Evolutionary conservation across 1,140 invertebrate genomes (phyloP).

Genomic region (Pseudomyrmex pallidus): DNA sequence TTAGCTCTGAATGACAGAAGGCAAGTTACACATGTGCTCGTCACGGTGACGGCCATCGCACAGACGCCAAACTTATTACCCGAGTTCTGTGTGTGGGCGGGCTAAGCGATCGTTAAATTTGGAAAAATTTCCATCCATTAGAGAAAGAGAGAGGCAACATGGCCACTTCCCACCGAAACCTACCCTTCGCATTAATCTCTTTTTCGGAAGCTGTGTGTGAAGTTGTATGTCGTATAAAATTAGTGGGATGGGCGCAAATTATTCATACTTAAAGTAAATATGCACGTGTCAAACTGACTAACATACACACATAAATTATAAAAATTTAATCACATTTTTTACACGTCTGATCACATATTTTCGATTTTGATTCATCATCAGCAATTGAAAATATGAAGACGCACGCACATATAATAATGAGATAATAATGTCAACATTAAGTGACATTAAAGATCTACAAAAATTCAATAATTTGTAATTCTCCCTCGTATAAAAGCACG

Average conservation of each 20-base stretch:
- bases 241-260: neutral
- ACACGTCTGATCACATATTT: neutral
- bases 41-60: constrained; percentile 84
- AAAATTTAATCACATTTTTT: neutral
- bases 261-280: constrained; percentile 7
- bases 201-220: constrained; percentile 51
- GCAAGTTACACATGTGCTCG: constrained; percentile 84
- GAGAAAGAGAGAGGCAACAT: constrained; percentile 1
- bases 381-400: too few relatives aligned
- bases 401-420: too few relatives aligned
- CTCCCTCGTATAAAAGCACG: too few relatives aligned
- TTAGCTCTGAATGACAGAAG: constrained; percentile 80
- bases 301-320: neutral
- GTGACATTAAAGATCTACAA: too few relatives aligned
- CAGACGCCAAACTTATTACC: constrained; percentile 78
- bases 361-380: neutral
- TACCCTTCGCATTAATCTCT: constrained; percentile 56
- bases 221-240: neutral
- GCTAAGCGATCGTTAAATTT: constrained; percentile 81
- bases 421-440: too few relatives aligned
- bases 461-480: too few relatives aligned
- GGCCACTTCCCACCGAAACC: constrained; percentile 55
- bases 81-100: constrained; percentile 79
- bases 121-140: constrained; percentile 74
- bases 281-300: neutral